A percentile compares a stretch with the other conserved stretches of the same genome.
These are phyloP conservation scores for Grammomys dolichurus DNA, from an alignment of 2,113 vertebrate genomes.

Conservation along the genomic window DNA sequence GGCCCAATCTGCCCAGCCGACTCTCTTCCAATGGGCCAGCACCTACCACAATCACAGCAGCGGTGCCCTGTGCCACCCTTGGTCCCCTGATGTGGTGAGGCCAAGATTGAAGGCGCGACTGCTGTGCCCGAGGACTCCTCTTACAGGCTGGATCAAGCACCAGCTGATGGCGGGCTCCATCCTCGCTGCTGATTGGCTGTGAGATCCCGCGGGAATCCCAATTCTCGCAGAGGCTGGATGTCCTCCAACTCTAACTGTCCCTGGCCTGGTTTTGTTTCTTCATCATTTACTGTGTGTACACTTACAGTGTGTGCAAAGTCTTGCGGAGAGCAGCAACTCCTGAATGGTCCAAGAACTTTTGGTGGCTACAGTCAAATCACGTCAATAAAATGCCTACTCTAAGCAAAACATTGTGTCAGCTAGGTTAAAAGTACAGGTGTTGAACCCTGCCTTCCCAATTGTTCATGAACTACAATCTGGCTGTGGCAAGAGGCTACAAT, in stretches of 20 bases:
- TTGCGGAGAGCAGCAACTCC: background rate
- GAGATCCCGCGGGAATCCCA: background rate
- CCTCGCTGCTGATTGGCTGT: background rate
- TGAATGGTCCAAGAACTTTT: background rate
- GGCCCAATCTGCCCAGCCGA: background rate
- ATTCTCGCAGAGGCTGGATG: background rate
- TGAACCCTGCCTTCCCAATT: background rate
- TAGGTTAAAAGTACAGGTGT: background rate
- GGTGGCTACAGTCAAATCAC: background rate
- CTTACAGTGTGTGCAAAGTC: background rate
- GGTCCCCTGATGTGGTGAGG: accelerated
- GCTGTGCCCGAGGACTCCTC: accelerated
- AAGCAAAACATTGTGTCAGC: background rate
- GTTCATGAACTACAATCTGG: background rate
- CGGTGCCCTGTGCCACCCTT: background rate
- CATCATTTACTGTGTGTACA: background rate
- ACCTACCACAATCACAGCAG: background rate
- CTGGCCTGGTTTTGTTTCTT: background rate
- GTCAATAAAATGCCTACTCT: background rate
- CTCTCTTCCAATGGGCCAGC: background rate
- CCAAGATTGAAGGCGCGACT: background rate
- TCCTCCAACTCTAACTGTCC: accelerated
- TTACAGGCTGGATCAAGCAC: accelerated
- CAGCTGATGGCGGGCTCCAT: background rate
- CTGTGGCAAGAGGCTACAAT: constrained; percentile 11